A percentile compares a stretch with the other conserved stretches of the same genome.
These are phyloP conservation scores for Natator depressus DNA, from an alignment of 2,113 vertebrate species.

Conservation along the genomic window DNA sequence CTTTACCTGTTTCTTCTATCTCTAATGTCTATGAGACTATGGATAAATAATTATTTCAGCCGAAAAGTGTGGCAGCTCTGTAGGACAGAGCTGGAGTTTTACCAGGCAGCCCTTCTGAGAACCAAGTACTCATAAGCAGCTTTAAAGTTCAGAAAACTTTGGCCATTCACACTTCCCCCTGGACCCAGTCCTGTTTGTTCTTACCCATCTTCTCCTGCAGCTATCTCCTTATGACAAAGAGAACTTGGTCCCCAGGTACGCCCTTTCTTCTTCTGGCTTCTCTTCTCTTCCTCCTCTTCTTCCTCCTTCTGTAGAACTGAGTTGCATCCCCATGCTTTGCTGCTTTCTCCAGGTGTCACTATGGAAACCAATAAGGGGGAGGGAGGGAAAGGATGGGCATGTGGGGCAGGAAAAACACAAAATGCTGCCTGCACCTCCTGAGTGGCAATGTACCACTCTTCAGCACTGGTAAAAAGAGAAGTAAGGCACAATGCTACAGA, in stretches of 20 bases:
- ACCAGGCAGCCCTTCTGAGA: background rate
- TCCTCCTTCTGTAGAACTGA: constrained; percentile 85
- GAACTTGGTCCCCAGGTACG: constrained; percentile 85
- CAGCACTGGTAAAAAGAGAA: background rate
- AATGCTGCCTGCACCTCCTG: background rate
- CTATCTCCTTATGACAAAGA: constrained; percentile 81
- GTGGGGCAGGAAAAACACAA: background rate
- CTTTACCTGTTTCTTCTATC: background rate
- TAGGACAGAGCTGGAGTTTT: background rate
- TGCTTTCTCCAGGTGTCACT: constrained; percentile 92
- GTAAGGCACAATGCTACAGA: background rate
- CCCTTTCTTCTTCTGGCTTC: constrained; percentile 90
- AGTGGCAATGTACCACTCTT: background rate
- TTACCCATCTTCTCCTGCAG: constrained; percentile 89
- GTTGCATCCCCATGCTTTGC: constrained; percentile 85
- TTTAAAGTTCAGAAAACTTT: background rate
- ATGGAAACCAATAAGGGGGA: constrained; percentile 6
- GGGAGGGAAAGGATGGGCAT: background rate
- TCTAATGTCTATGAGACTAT: background rate
- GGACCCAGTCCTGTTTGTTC: background rate
- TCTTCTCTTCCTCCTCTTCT: constrained; percentile 90
- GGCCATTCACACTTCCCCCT: background rate
- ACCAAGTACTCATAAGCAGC: background rate
- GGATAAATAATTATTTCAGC: background rate
- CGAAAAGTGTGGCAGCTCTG: background rate